Evolutionary conservation across 2,113 vertebrate genomes (phyloP).

Genomic region (Engystomops pustulosus): DNA sequence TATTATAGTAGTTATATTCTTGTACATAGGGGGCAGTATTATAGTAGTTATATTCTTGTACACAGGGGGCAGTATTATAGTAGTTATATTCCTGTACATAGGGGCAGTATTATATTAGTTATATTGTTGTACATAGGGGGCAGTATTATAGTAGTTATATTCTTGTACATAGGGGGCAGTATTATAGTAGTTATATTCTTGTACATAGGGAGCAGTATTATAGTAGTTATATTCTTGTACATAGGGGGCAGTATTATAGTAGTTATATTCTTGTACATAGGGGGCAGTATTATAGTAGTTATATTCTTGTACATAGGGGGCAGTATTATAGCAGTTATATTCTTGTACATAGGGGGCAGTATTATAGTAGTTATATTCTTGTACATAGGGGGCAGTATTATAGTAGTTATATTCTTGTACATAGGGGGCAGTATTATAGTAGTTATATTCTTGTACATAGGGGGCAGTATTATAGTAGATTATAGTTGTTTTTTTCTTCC

Average conservation of each 20-base stretch:
- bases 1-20: not conserved
- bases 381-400: not conserved
- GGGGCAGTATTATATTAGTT: not conserved
- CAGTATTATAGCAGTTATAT: too few relatives aligned
- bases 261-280: too few relatives aligned
- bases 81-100: not conserved
- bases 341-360: too few relatives aligned
- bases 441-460: slow-evolving; percentile 1
- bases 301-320: too few relatives aligned
- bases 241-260: not conserved
- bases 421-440: not conserved
- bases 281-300: too few relatives aligned
- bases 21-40: not conserved
- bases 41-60: not conserved
- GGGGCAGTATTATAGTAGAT: not conserved
- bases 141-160: not conserved
- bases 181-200: not conserved
- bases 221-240: slow-evolving; percentile 1
- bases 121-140: not conserved
- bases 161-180: not conserved
- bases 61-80: not conserved
- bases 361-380: not conserved
- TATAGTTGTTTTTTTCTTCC: too few relatives aligned
- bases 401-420: not conserved
- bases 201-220: not conserved